Evolutionary conservation across 2,888 invertebrate genomes (phyloP), one percentile per base, ranked within the genome.

Genomic region (Neelides folsomi): DNA sequence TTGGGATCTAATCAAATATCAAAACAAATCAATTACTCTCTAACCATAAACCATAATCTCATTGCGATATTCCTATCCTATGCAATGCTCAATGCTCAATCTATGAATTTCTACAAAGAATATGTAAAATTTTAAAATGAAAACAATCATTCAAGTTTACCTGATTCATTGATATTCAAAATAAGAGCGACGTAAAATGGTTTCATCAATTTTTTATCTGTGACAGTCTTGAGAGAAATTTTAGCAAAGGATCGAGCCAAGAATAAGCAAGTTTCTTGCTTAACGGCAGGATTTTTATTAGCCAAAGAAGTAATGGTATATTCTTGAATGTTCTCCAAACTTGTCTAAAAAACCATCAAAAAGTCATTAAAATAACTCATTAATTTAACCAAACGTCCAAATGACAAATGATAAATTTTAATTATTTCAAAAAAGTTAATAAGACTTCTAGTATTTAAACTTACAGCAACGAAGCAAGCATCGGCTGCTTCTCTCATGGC

Each of bases 181-280:
- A 89, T 69, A 43, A 97, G 73, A 1, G 81, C 79, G 1, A 79
- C 79, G 0, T 83, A 81, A 57, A 88, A 80, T 0, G 81, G 77
- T 71, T 95, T 95, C 13, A 94, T 71, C 3, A 90, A 72, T 70
- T 95, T 97, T 72, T 95, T 95, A 66, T 83, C 88, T 51, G 93
- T 76, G 19, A 83, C 78, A 0, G 82, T 74, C 46, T 62, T 62
- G 13, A 67, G 59, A 0, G 92, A 84, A 47, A 84, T 83, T 65
- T 79, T 79, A 4, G 85, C 77, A 65, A 95, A 82, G 15, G 86
- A 83, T 38, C 94, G 78, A 0, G 87, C 79, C 43, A 95, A 70
- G 71, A 93, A 95, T 38, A 81, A 69, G 0, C 87, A 81, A 0
- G 86, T 86, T 73, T 93, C 92, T 0, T 86, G 79, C 71, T 89